A percentile compares a stretch with the other conserved stretches of the same genome.
Conservation (phyloP, 2,113 vertebrate genomes). For the Callochromis pleurospilus region DNA sequence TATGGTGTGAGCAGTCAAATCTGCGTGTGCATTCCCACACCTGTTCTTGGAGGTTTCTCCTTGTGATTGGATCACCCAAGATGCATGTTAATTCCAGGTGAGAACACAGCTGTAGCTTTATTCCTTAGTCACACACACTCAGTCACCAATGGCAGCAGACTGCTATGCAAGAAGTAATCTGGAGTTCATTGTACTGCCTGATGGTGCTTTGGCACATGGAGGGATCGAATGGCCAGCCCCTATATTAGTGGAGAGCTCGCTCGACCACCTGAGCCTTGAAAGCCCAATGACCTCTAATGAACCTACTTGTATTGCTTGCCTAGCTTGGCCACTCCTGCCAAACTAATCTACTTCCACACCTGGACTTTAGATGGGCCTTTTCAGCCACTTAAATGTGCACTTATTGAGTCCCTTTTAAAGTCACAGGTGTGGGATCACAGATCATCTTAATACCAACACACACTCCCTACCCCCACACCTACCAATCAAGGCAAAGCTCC, state of each 20-base stretch:
- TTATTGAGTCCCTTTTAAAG: background rate
- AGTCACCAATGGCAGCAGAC: background rate
- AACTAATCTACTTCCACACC: conserved; percentile 8
- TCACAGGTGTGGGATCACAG: background rate
- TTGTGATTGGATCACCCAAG: background rate
- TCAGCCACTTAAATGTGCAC: background rate
- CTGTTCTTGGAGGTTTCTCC: background rate
- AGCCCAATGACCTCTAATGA: background rate
- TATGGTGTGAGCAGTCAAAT: background rate
- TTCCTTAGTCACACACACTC: background rate
- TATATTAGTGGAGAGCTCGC: background rate
- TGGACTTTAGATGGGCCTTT: background rate
- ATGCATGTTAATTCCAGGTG: background rate
- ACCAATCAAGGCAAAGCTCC: background rate
- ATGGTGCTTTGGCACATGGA: background rate
- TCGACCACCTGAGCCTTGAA: background rate
- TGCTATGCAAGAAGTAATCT: background rate
- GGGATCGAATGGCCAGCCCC: background rate
- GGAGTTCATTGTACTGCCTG: background rate
- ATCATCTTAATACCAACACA: background rate
- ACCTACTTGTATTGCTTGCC: background rate
- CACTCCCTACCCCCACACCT: background rate
- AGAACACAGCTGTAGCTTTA: background rate
- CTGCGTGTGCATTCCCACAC: background rate
- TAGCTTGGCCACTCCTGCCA: background rate